phyloP scores from a whole-genome alignment of 1,140 invertebrate genomes.

The Aphaenogaster ashmeadi region DNA sequence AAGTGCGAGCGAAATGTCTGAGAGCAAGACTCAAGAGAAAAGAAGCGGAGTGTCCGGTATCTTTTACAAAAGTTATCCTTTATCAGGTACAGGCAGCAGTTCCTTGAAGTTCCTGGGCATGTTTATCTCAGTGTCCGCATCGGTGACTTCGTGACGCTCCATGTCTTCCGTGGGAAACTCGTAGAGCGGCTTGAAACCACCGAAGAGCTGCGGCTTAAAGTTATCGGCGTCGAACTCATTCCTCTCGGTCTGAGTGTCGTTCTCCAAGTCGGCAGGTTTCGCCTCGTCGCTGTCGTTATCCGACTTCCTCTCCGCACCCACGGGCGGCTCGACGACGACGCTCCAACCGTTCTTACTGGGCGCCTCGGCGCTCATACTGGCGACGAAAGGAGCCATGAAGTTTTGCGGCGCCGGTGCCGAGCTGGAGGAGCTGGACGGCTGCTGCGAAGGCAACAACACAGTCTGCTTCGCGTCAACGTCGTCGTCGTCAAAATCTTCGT shows the following conservation, averaged over 20 bases:
- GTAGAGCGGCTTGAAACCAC: constrained; percentile 91
- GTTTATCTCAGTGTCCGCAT: background rate
- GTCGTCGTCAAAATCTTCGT: constrained; percentile 69
- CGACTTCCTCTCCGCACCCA: constrained; percentile 48
- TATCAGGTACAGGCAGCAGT: constrained; percentile 41
- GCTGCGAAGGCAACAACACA: constrained; percentile 83
- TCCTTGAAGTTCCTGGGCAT: constrained; percentile 15
- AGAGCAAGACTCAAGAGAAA: constrained; percentile 43
- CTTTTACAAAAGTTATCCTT: constrained; percentile 24
- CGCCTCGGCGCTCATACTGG: constrained; percentile 88
- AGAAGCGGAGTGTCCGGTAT: background rate
- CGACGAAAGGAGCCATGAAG: constrained; percentile 91
- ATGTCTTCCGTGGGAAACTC: constrained; percentile 81
- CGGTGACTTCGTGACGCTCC: constrained; percentile 44
- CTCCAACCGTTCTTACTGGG: constrained; percentile 89
- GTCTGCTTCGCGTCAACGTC: constrained; percentile 75
- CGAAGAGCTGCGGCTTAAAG: constrained; percentile 91
- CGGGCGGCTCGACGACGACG: constrained; percentile 86
- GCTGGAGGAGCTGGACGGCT: constrained; percentile 85
- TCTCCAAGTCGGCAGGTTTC: constrained; percentile 65
- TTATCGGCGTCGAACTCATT: constrained; percentile 89
- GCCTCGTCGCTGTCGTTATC: constrained; percentile 72
- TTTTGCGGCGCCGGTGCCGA: constrained; percentile 87
- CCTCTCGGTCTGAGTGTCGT: constrained; percentile 81
- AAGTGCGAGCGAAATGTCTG: constrained; percentile 22